Evolutionary conservation across 2,888 invertebrate species (phyloP), one percentile per base, ranked within the genome.

Genomic region (Priocnemis perturbator): DNA sequence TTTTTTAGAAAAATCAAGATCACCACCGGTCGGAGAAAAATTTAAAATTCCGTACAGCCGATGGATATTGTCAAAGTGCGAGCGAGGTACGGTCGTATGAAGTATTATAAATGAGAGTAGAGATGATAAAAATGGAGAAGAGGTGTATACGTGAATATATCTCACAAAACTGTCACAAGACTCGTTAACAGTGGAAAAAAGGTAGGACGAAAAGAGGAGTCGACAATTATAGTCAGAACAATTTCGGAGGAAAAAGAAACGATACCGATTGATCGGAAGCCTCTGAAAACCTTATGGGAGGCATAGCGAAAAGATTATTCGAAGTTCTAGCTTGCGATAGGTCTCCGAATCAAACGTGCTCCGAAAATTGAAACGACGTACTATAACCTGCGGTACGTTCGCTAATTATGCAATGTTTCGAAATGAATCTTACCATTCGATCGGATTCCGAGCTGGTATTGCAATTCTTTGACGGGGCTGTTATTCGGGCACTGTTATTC

Each of bases 371-470:
- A 74, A 71, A 71, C 52, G 65, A 61, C 52, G 44, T 45, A 63
- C 26, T 75, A 64, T 75, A 75, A 74, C 75, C 74, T 69, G 71
- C 65, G 47, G 45, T n/a, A 20, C 20, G 17, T 44, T 53, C n/a
- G 20, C 56, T 48, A 53, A 64, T 57, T 57, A 64, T 58, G 64
- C 55, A 63, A 63, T 61, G 64, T 65, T 69, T 69, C 61, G 68
- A 75, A 75, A 75, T 66, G 67, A 69, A 69, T 69, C 76, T 76
- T 70, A 76, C 76, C 76, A 76, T 76, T 73, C 76, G 73, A 76
- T 37, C 59, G 67, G 64, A 75, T 50, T 69, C 65, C 64, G 65
- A 75, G 73, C 67, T 64, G 64, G 68, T 60, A 67, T 59, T 48
- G 64, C 70, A 66, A 55, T 64, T 67, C n/a, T n/a, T 72, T 59